Evolutionary conservation across 2,888 invertebrate genomes (phyloP), one percentile per base, ranked within the genome.

Genomic region (Leistus spinibarbis): DNA sequence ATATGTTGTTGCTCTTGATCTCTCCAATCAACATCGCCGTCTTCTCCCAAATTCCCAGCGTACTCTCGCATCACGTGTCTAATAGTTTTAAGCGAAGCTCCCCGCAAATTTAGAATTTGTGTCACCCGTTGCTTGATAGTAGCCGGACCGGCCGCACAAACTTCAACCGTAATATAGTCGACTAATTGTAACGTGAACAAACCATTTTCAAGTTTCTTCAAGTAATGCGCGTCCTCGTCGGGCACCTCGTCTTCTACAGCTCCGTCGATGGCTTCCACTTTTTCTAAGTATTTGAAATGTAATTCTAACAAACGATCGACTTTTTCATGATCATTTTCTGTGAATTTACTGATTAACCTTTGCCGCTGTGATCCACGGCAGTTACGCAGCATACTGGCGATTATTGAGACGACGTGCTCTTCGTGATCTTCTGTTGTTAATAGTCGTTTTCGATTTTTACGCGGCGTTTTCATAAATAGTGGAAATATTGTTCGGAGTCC

Each of bases 391-490:
- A 99, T 94, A 53, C 96, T 96, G 0, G 96, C 92, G 81, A 99
- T 95, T 76, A 98, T 95, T 0, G 97, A 97, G 17, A 95, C 90
- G 0, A 97, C 96, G 85, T 98, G 96, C 86, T 99, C 96, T 89
- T 98, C 98, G 81, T 97, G 95, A 83, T 97, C 96, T 82, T 96
- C 95, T 0, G 93, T 89, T 4, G 94, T 93, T 9, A 96, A 86
- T 64, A 95, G 88, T 80, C 93, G 91, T 82, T 93, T 93, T 76
- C 93, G 88, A 80, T 91, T 91, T 81, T 93, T 91, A 81, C 95
- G 95, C 0, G 99, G 99, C 0, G 99, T 99, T 87, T 98, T 97
- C 99, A 99, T 99, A 83, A 99, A 99, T 0, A 99, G 87, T 0
- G 99, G 99, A 86, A 99, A 99, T 77, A 99, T 94, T 3, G 98